Evolutionary conservation across 2,888 invertebrate species (phyloP).

Genomic region (Noctua comes): DNA sequence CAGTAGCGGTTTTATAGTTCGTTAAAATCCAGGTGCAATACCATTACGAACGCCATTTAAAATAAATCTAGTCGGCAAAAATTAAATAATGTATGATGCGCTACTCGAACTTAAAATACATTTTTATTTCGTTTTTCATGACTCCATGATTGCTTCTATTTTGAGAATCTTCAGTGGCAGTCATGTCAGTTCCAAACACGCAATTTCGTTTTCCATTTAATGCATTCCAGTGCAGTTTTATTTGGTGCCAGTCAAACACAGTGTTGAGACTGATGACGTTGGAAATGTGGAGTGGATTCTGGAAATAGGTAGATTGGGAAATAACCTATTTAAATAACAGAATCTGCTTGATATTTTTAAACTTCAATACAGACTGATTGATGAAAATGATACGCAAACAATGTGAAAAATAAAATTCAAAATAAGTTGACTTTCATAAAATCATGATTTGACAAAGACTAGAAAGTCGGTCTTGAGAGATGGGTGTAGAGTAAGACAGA

Average conservation of each 20-base stretch:
- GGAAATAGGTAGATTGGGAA: background rate
- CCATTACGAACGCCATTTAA: background rate
- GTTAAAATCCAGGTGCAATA: background rate
- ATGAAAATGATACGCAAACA: background rate
- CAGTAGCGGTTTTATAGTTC: too few relatives aligned
- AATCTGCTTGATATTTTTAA: background rate
- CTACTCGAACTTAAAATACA: background rate
- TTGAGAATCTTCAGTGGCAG: slow-evolving; percentile 24
- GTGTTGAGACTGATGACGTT: slow-evolving; percentile 30
- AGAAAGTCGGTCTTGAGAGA: background rate
- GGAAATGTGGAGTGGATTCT: background rate
- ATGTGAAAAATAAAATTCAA: background rate
- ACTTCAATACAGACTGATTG: background rate
- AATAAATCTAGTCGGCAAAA: background rate
- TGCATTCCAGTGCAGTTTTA: slow-evolving; percentile 57
- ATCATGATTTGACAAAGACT: background rate
- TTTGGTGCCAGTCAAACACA: slow-evolving; percentile 36
- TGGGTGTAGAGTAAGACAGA: background rate
- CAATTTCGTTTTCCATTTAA: slow-evolving; percentile 53
- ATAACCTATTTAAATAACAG: too few relatives aligned
- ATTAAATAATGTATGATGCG: background rate
- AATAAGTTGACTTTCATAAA: background rate
- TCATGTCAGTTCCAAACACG: slow-evolving; percentile 39
- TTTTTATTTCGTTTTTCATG: slow-evolving; percentile 2
- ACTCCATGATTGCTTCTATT: slow-evolving; percentile 38